Evolutionary conservation across 1,140 invertebrate species (phyloP).

Genomic region (Orussus abietinus): DNA sequence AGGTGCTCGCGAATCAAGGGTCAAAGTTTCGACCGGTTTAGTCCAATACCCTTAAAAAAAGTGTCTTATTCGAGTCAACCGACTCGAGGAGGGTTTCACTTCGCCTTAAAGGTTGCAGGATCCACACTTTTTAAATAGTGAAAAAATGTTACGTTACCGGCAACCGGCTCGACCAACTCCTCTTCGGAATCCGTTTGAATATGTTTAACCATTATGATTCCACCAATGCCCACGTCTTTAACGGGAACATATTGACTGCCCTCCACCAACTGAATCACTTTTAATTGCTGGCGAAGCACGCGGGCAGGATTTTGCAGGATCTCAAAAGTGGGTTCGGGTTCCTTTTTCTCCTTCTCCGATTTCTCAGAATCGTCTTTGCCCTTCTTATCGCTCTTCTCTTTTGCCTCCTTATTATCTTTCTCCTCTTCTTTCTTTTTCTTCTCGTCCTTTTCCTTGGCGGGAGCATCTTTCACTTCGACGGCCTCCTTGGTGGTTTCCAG

Average conservation of each 20-base stretch:
- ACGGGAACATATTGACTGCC: slow-evolving; percentile 76
- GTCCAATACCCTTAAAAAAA: too few species aligned
- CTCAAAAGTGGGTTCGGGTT: slow-evolving; percentile 86
- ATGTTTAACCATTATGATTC: slow-evolving; percentile 92
- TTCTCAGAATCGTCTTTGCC: slow-evolving; percentile 39
- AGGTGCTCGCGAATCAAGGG: too few species aligned
- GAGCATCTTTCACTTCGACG: slow-evolving; percentile 14
- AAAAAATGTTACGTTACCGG: slow-evolving; percentile 50
- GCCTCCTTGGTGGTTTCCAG: slow-evolving; percentile 18
- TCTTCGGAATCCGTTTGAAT: slow-evolving; percentile 70
- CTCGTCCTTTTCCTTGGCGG: slow-evolving; percentile 26
- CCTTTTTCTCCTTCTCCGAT: slow-evolving; percentile 67
- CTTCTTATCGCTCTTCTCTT: slow-evolving; percentile 44
- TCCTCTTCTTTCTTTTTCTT: slow-evolving; percentile 52
- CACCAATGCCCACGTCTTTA: slow-evolving; percentile 91
- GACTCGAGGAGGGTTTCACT: too few species aligned
- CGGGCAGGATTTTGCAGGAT: slow-evolving; percentile 92
- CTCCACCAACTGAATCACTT: slow-evolving; percentile 79
- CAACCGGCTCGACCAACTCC: slow-evolving; percentile 91
- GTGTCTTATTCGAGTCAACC: too few species aligned
- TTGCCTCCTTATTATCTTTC: slow-evolving; percentile 41
- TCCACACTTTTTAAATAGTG: too few species aligned
- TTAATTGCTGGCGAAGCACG: slow-evolving; percentile 89
- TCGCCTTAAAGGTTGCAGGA: too few species aligned
- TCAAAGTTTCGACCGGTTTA: too few species aligned